Base-by-base conservation (phyloP, 2,797 vertebrate genomes). In the Mormyrus hasselquistii region DNA sequence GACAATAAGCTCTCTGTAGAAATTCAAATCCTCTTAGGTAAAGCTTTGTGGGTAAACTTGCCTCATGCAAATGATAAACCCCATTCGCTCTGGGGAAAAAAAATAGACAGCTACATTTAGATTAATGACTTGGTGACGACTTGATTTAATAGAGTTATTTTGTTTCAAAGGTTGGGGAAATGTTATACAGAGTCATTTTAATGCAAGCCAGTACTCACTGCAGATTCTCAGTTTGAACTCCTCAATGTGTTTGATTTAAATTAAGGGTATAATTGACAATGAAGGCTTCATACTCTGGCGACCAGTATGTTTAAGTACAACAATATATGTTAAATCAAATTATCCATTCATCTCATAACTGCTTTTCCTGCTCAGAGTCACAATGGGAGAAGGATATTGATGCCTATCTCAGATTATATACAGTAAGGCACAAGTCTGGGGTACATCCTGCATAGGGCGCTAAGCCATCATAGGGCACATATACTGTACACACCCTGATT, bases 71-170 rank as follows among this genome's bases (percentile, higher is more conserved):
- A 96, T 96, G 95, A 93, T 94, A 96, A 96, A 96, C 96, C 94
- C 95, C 95, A 96, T 96, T 96, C 96, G 95, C 94, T 96, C 95
- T 96, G 94, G 96, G 94, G 6, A 93, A 73, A 96, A 95, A 93
- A 95, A 96, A 95, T 95, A 95, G 95, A 95, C 94, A 93, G 93
- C 94, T 93, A 93, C 95, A 96, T 94, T 96, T 94, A 96, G 96
- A 96, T 96, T 95, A 95, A 96, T 96, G 95, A 94, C 93, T 93
- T 92, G 94, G 92, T 94, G 94, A 96, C 94, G 94, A 92, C 94
- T 94, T 96, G 95, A 96, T 96, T 96, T 96, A 96, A 96, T 96
- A 95, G 94, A 95, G 96, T 96, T 96, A 96, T 96, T 96, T 95
- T 94, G 93, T 93, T 93, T 95, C 94, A 95, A 49, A n/a, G 44